Conservation (phyloP, 2,888 invertebrate genomes). For the Saturnia pavonia region DNA sequence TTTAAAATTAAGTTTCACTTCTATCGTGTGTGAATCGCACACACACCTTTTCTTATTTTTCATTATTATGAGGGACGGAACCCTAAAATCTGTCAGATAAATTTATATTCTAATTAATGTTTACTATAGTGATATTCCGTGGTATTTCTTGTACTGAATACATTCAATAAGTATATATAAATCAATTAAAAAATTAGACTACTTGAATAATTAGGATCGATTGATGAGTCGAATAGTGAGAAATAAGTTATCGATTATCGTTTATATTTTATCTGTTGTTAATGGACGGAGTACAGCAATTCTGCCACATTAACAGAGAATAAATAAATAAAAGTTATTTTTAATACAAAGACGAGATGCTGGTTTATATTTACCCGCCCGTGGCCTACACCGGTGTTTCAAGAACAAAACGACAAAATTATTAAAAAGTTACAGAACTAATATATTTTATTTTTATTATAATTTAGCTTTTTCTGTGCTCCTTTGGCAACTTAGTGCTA, state of each 20-base stretch:
- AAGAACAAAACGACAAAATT: neutral
- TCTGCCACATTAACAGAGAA: conserved; percentile 13
- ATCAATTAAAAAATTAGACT: too few relatives aligned
- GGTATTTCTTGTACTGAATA: too few relatives aligned
- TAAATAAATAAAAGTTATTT: conserved; percentile 42
- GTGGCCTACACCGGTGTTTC: conserved; percentile 45
- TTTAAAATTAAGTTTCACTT: too few relatives aligned
- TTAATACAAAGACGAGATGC: conserved; percentile 38
- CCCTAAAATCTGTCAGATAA: too few relatives aligned
- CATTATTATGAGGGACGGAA: too few relatives aligned
- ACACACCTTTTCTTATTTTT: too few relatives aligned
- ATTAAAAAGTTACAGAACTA: neutral
- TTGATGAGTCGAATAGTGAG: neutral
- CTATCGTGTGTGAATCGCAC: too few relatives aligned
- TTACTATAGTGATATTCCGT: too few relatives aligned
- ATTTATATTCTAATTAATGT: too few relatives aligned
- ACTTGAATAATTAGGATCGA: neutral
- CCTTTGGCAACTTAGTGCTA: neutral
- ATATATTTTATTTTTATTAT: neutral
- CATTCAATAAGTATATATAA: too few relatives aligned
- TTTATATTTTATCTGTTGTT: neutral
- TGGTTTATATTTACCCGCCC: conserved; percentile 54
- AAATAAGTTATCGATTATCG: neutral
- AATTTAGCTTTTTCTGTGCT: neutral
- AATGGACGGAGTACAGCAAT: conserved; percentile 13